Evolutionary conservation across 92 coral and sea anemone species (phyloP).

Genomic region (Zoanthus sociatus): DNA sequence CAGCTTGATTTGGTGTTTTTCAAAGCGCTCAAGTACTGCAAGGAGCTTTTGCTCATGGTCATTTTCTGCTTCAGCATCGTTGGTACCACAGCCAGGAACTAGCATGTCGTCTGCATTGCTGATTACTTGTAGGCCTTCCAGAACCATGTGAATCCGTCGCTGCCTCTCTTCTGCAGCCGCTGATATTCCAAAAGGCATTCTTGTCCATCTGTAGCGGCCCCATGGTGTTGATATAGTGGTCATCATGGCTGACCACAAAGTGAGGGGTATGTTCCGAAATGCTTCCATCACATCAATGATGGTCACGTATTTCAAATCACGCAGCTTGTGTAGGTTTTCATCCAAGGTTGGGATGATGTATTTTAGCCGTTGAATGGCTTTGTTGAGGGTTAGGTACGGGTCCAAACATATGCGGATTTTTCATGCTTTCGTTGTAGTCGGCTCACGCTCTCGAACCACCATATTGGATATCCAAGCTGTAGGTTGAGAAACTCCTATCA

Average conservation of each 20-base stretch:
- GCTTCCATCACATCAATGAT: not conserved
- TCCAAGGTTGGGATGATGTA: conserved; percentile 35
- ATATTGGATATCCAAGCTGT: conserved; percentile 63
- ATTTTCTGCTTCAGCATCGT: conserved; percentile 45
- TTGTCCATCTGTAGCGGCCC: conserved; percentile 6
- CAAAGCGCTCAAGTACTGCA: conserved; percentile 48
- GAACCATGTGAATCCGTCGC: conserved; percentile 46
- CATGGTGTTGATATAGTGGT: conserved; percentile 56
- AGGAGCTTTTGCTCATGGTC: conserved; percentile 46
- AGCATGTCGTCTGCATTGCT: not conserved
- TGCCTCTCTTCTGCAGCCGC: conserved; percentile 7
- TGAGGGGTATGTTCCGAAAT: conserved; percentile 45
- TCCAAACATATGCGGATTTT: conserved; percentile 43
- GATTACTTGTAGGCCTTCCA: conserved; percentile 53
- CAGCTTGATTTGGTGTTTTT: no score
- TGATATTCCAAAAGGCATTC: conserved; percentile 34
- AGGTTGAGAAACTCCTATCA: conserved; percentile 32
- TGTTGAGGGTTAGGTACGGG: conserved; percentile 27
- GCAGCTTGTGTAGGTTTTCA: conserved; percentile 20
- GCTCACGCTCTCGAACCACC: conserved; percentile 38
- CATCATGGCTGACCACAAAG: conserved; percentile 48
- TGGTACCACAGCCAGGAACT: conserved; percentile 9
- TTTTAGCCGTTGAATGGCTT: conserved; percentile 38
- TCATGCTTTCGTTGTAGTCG: conserved; percentile 38
- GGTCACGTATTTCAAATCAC: conserved; percentile 30